Evolutionary conservation across 2,797 vertebrate species (phyloP).

Genomic region (Chelon labrosus): DNA sequence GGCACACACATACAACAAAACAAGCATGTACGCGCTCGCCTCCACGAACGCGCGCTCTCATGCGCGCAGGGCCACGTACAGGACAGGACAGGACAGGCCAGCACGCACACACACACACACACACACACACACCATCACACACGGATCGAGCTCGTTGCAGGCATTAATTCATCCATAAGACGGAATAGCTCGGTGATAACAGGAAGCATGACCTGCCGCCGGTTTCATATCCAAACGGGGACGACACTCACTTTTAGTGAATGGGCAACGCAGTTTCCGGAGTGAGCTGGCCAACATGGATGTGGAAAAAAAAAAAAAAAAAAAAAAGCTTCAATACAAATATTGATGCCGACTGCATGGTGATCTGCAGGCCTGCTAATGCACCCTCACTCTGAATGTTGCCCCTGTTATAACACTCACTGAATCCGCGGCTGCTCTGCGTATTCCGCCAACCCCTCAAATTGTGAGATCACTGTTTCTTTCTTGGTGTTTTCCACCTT

Average conservation of each 20-base stretch:
- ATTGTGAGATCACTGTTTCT: conserved; percentile 34
- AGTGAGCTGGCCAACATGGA: conserved; percentile 39
- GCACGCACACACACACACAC: conserved; percentile 18
- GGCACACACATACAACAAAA: conserved; percentile 41
- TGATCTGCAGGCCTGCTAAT: conserved; percentile 50
- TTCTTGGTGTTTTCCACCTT: conserved; percentile 25
- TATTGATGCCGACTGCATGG: conserved; percentile 34
- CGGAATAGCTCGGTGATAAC: conserved; percentile 8
- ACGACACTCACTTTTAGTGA: conserved; percentile 48
- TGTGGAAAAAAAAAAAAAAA: conserved; percentile 9
- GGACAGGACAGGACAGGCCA: conserved; percentile 27
- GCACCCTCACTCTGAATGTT: conserved; percentile 45
- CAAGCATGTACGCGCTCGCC: conserved; percentile 44
- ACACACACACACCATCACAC: conserved; percentile 13
- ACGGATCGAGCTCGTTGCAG: conserved; percentile 32
- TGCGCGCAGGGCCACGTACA: conserved; percentile 15
- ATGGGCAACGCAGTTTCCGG: conserved; percentile 43
- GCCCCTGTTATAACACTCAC: conserved; percentile 21
- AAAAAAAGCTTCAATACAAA: conserved; percentile 39
- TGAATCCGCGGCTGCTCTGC: conserved; percentile 47
- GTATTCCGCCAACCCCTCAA: conserved; percentile 3
- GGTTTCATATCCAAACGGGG: conserved; percentile 5
- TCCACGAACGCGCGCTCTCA: conserved; percentile 25
- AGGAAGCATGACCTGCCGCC: conserved; percentile 28
- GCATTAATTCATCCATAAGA: conserved; percentile 18